Conservation (phyloP, 2,797 vertebrate species). For the Myripristis murdjan region DNA sequence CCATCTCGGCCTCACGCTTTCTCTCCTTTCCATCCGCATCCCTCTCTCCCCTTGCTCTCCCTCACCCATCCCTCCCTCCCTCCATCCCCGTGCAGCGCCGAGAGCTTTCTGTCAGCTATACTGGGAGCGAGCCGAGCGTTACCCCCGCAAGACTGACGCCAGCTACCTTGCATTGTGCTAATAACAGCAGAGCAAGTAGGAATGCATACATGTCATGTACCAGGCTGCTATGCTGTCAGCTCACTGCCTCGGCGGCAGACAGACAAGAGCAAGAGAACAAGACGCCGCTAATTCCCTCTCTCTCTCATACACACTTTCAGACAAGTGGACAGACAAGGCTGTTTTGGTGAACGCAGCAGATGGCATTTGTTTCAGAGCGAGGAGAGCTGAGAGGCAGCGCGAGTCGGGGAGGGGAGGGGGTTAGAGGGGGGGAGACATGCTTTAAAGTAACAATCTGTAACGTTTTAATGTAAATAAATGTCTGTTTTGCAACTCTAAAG, state of each 20-base stretch:
- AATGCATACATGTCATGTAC: constrained; percentile 69
- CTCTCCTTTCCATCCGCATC: constrained; percentile 11
- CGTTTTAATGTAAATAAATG: not conserved
- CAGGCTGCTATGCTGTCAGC: constrained; percentile 59
- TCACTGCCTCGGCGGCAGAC: constrained; percentile 34
- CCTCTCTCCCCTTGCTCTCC: not conserved
- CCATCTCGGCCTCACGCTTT: not conserved
- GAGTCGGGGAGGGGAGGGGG: constrained; percentile 14
- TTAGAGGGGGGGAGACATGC: not conserved
- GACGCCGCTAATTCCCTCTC: constrained; percentile 56
- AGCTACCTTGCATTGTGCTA: constrained; percentile 62
- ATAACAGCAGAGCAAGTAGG: constrained; percentile 50
- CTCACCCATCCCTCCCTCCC: not conserved
- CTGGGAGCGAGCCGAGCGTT: constrained; percentile 35
- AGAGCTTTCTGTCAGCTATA: constrained; percentile 38
- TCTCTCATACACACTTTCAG: constrained; percentile 21
- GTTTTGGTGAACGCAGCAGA: constrained; percentile 31
- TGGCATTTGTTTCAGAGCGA: constrained; percentile 50
- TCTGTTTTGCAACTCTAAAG: no score
- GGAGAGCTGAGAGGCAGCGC: constrained; percentile 24
- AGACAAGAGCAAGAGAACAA: constrained; percentile 55
- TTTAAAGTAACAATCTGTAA: not conserved
- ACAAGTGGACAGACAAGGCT: constrained; percentile 46
- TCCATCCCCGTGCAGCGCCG: constrained; percentile 1
- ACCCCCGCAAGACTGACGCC: constrained; percentile 44